Base-by-base conservation (phyloP, 2,888 invertebrate genomes). In the Andrena trimmerana region DNA sequence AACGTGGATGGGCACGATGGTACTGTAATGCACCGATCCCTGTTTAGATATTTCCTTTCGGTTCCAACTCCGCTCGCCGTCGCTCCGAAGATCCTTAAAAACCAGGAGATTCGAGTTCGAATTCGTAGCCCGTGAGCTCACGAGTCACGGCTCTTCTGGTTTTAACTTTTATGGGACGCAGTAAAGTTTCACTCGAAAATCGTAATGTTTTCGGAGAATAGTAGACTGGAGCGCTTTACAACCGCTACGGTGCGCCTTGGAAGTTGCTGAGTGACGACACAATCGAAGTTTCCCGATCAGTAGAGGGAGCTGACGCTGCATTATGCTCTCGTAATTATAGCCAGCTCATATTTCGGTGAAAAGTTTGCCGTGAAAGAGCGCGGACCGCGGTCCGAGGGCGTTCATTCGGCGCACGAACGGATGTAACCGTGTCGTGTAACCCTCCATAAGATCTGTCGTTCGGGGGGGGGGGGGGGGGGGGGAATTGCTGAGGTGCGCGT, bases 361-460 rank as follows among this genome's bases (percentile, higher is more conserved):
- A 50, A 33, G 33, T 66, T 60, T 50, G 50, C 33, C 31, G 59
- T 52, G 60, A 50, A 73, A 48, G 48, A 66, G 10, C 42, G 27
- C 60, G 57, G 31, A 8, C n/a, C 20, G 59, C 27, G 31, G 54
- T 50, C 13, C 63, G 62, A 31, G 57, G 57, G 59, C 62, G 85
- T 69, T 69, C 78, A 27, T 73, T 77, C 66, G 48, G 36, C 29
- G 48, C 24, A 48, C 50, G 71, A 62, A 42, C 72, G 60, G 31
- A 77, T 54, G 71, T 50, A 66, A 68, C 63, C 50, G 27, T 33
- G 68, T 66, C 24, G 63, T 68, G 69, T 66, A 70, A 48, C 66
- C 71, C 71, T 27, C 75, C 68, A 62, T 77, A 72, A 83, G 68
- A 29, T 42, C 57, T 82, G 75, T 31, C 78, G 68, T 77, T 42